Evolutionary conservation across 92 coral and sea anemone genomes (phyloP), one percentile per base, ranked within the genome.

Genomic region (Pocillopora meandrina): DNA sequence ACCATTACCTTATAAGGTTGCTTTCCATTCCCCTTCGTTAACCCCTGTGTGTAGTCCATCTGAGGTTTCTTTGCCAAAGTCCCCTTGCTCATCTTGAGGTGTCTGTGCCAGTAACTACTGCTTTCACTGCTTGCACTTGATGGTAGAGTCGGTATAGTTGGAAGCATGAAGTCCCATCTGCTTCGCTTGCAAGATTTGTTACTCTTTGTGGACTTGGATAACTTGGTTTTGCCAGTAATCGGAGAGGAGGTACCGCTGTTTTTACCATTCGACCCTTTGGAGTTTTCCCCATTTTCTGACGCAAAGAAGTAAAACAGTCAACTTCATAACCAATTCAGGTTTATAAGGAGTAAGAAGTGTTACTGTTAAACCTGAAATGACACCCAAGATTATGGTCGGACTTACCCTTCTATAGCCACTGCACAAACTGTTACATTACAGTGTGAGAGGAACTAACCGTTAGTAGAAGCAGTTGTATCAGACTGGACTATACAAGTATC

Each of bases 141-240:
- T 61, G 87, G 82, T 62, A 93, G 95, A 63, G 89, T 85, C 67
- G 92, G 84, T 0, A 86, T 85, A 15, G 93, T 91, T 16, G 99
- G 99, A 23, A 97, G 92, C 77, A 97, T 97, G 78, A 97, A 97
- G 79, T 97, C 98, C 99, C 99, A 97, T 68, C 94, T 56, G 31
- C 76, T 77, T 20, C 68, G 75, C 49, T 84, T 84, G 15, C 18
- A 31, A 18, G 77, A 42, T 33, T 84, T 84, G 60, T 52, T 75
- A 76, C 61, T 67, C 65, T 74, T 77, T 0, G 76, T 34, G 7
- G 82, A 68, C 19, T 76, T 77, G 6, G 82, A 77, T 47, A 83
- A 76, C 58, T 56, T 76, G 71, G 31, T 77, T 69, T 84, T 84
- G 34, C 77, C 59, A 9, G 88, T 66, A 15, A n/a, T 56, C 3